Conservation (phyloP, 2,797 vertebrate genomes). For the Linurgus olivaceus region DNA sequence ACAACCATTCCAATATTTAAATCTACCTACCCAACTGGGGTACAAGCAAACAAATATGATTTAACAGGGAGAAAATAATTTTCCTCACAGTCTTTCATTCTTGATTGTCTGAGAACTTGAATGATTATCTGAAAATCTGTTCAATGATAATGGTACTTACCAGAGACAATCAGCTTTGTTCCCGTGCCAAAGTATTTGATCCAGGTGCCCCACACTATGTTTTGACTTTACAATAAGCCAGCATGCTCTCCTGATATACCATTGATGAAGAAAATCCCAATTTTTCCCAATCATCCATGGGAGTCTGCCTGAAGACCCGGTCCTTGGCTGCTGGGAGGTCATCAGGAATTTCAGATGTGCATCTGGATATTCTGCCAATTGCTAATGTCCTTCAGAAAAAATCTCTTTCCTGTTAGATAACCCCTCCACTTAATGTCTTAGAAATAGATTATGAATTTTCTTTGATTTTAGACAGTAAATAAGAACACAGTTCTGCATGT, state of each 20-base stretch:
- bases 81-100: background rate
- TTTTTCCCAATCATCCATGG: background rate
- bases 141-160: conserved; percentile 17
- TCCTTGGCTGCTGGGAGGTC: background rate
- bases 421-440: accelerated
- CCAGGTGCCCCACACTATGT: background rate
- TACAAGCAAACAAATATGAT: background rate
- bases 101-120: background rate
- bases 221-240: conserved; percentile 27
- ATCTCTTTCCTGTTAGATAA: background rate
- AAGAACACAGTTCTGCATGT: background rate
- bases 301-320: background rate
- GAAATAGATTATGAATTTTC: background rate
- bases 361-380: background rate
- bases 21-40: background rate
- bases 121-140: background rate
- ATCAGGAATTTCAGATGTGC: background rate
- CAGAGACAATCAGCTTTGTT: conserved; percentile 32
- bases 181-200: background rate
- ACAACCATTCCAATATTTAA: background rate
- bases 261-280: background rate
- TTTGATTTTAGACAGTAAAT: background rate
- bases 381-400: background rate
- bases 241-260: background rate
- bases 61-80: background rate